Conservation (phyloP, 2,113 vertebrate species). For the Candoia aspera region DNA sequence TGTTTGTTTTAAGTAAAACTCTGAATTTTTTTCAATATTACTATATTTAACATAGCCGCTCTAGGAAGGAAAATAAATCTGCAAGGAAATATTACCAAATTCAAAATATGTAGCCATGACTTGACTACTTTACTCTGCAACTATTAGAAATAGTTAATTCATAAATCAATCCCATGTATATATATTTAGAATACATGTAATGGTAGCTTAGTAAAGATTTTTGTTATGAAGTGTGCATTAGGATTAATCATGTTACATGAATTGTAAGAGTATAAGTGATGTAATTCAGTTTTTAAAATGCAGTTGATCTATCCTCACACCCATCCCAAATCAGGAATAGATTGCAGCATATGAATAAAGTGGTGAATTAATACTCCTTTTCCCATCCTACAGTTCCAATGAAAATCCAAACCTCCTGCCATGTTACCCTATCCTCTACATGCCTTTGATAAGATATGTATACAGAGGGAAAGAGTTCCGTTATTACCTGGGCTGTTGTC, state of each 20-base stretch:
- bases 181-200: background rate
- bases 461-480: constrained; percentile 19
- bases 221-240: background rate
- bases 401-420: background rate
- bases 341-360: background rate
- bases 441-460: background rate
- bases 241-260: background rate
- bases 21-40: background rate
- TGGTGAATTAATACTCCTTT: background rate
- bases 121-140: background rate
- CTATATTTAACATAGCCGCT: background rate
- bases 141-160: background rate
- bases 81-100: background rate
- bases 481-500: constrained; percentile 95
- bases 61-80: background rate
- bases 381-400: background rate
- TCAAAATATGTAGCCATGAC: background rate
- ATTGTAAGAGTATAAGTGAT: background rate
- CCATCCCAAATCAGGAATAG: background rate
- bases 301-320: background rate
- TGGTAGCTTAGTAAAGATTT: background rate
- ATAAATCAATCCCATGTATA: background rate
- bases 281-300: background rate
- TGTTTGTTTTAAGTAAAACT: background rate
- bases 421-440: background rate